Conservation (phyloP, 2,888 invertebrate species). For the Eupithecia tripunctaria region DNA sequence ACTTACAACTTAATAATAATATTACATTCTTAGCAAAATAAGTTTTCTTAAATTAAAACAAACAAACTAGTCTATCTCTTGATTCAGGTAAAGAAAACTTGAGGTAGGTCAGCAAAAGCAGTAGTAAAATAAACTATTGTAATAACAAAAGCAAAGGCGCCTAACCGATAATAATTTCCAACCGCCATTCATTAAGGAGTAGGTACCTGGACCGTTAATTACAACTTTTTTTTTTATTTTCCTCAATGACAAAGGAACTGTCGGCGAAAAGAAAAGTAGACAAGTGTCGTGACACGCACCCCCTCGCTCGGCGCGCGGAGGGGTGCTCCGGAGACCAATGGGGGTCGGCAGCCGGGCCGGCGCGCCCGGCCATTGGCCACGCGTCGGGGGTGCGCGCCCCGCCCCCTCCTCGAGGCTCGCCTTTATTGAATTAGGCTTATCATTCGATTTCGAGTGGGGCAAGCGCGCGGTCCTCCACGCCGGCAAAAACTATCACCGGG, state of each 20-base stretch:
- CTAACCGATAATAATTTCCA: conserved; percentile 63
- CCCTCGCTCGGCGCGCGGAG: conserved; percentile 63
- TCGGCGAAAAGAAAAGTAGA: conserved; percentile 85
- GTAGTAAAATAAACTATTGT: conserved; percentile 22
- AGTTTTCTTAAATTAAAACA: not conserved
- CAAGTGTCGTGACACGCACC: conserved; percentile 84
- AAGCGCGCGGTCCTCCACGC: conserved; percentile 79
- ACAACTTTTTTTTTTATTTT: conserved; percentile 82
- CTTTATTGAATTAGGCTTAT: conserved; percentile 93
- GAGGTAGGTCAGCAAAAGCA: conserved; percentile 33
- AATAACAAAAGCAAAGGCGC: conserved; percentile 41
- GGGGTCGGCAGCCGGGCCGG: conserved; percentile 58
- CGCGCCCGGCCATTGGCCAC: conserved; percentile 70
- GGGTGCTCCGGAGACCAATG: conserved; percentile 62
- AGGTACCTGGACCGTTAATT: conserved; percentile 84
- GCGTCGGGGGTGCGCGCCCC: conserved; percentile 75
- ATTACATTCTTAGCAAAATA: not conserved
- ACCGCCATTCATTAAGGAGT: conserved; percentile 74
- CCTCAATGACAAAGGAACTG: conserved; percentile 85
- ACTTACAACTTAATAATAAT: not conserved
- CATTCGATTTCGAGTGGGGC: conserved; percentile 86
- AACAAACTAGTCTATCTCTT: not conserved
- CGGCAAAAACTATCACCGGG: conserved; percentile 73
- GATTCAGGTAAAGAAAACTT: conserved; percentile 12
- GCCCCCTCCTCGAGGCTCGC: conserved; percentile 82